A percentile compares a stretch with the other conserved stretches of the same genome.
These are phyloP conservation scores for Pygoscelis antarcticus DNA, from an alignment of 2,113 vertebrate genomes.

Conservation along the genomic window DNA sequence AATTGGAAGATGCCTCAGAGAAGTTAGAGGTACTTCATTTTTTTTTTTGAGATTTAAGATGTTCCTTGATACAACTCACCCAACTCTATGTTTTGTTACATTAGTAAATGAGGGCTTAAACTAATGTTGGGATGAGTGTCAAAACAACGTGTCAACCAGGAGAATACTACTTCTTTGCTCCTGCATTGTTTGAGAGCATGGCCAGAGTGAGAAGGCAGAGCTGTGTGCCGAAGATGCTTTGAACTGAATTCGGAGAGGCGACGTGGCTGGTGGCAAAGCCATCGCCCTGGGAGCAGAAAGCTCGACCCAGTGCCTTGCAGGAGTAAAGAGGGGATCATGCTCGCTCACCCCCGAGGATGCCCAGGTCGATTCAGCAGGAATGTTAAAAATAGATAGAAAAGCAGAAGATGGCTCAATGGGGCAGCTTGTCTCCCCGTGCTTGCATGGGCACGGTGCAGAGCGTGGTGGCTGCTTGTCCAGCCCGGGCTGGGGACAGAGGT, in stretches of 20 bases:
- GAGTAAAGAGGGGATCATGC: not conserved
- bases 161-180: not conserved
- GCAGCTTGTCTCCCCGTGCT: not conserved
- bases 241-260: not conserved
- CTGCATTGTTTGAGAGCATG: not conserved
- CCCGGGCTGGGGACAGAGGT: not conserved
- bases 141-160: not conserved
- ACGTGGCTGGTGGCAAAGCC: not conserved
- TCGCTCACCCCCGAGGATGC: not conserved
- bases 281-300: not conserved
- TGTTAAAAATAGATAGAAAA: not conserved
- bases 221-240: not conserved
- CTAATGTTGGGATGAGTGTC: not conserved
- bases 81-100: not conserved
- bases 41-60: not conserved
- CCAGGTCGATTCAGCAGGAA: fast-evolving
- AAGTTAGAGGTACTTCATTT: not conserved
- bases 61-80: not conserved
- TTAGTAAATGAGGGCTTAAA: not conserved
- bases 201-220: not conserved
- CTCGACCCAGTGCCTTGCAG: not conserved
- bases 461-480: not conserved
- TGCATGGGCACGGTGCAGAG: fast-evolving
- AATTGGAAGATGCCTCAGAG: not conserved
- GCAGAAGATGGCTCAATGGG: not conserved